phyloP scores from a whole-genome alignment of 2,888 invertebrate genomes.

The Sabatieria punctata region DNA sequence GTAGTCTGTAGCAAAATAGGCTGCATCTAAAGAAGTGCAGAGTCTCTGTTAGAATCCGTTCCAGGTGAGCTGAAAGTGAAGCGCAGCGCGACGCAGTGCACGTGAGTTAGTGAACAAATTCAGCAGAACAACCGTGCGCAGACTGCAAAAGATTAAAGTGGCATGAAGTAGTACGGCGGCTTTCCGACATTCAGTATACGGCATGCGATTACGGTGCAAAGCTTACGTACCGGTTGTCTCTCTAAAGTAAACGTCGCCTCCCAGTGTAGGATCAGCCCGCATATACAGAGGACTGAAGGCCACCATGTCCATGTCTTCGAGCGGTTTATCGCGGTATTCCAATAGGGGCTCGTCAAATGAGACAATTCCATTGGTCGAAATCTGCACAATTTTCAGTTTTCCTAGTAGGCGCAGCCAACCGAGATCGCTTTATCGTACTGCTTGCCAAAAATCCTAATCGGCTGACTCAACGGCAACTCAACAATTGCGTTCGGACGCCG shows the following conservation, averaged over 20 bases:
- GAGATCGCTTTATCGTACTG: constrained; percentile 17
- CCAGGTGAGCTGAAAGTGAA: too few relatives aligned
- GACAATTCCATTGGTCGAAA: constrained; percentile 19
- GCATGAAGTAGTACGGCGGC: too few relatives aligned
- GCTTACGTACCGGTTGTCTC: background rate
- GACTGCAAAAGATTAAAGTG: too few relatives aligned
- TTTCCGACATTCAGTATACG: too few relatives aligned
- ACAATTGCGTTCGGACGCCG: constrained; percentile 13
- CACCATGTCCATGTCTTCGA: constrained; percentile 6
- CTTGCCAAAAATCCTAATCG: constrained; percentile 20
- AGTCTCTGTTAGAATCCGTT: too few relatives aligned
- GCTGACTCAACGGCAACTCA: constrained; percentile 13
- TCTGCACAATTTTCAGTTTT: constrained; percentile 11
- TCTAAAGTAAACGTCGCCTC: constrained; percentile 2
- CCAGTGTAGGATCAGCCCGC: constrained; percentile 6
- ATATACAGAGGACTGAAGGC: constrained; percentile 8
- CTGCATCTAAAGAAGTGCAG: too few relatives aligned
- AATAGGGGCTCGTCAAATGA: constrained; percentile 15
- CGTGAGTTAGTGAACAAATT: too few relatives aligned
- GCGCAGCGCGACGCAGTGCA: too few relatives aligned
- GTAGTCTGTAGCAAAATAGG: background rate
- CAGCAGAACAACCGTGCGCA: too few relatives aligned
- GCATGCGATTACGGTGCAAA: too few relatives aligned
- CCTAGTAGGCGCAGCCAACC: too few relatives aligned
- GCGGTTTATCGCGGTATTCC: background rate